Percentiles rank a stretch among this genome's conserved stretches.
Conservation (phyloP, 1,140 invertebrate genomes). For the Pogonomyrmex barbatus region DNA sequence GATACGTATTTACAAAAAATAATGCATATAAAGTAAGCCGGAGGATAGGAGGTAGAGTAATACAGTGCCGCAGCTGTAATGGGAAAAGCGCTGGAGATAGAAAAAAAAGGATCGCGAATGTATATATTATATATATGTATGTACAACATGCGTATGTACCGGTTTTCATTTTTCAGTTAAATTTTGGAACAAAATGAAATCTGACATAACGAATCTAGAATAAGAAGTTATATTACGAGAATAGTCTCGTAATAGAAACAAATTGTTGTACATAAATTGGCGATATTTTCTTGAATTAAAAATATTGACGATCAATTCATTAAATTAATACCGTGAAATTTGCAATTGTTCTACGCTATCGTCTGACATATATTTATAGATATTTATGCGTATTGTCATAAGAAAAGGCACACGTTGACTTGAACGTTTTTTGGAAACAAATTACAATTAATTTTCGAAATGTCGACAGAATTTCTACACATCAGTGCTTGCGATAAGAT, state of each 20-base stretch:
- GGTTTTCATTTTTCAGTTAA: slow-evolving; percentile 62
- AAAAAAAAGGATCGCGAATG: slow-evolving; percentile 15
- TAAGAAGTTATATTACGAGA: too few species aligned
- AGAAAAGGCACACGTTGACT: neutral
- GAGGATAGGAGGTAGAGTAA: slow-evolving; percentile 42
- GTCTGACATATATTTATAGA: neutral
- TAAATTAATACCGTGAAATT: slow-evolving; percentile 17
- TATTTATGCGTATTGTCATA: neutral
- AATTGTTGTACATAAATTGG: slow-evolving; percentile 31
- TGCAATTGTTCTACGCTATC: neutral
- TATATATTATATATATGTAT: neutral
- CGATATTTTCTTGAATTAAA: slow-evolving; percentile 17
- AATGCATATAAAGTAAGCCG: slow-evolving; percentile 69
- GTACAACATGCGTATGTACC: neutral
- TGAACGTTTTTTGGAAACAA: neutral
- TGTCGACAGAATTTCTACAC: slow-evolving; percentile 20
- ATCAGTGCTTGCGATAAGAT: slow-evolving; percentile 21
- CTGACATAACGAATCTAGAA: slow-evolving; percentile 13
- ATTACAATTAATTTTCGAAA: slow-evolving; percentile 31
- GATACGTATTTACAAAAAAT: slow-evolving; percentile 71
- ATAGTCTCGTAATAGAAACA: neutral
- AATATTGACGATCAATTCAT: neutral
- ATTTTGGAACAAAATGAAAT: slow-evolving; percentile 55
- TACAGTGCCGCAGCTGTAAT: slow-evolving; percentile 59
- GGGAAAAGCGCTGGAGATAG: slow-evolving; percentile 63